Evolutionary conservation across 2,113 vertebrate species (phyloP).

Genomic region (Tyrannus savana): DNA sequence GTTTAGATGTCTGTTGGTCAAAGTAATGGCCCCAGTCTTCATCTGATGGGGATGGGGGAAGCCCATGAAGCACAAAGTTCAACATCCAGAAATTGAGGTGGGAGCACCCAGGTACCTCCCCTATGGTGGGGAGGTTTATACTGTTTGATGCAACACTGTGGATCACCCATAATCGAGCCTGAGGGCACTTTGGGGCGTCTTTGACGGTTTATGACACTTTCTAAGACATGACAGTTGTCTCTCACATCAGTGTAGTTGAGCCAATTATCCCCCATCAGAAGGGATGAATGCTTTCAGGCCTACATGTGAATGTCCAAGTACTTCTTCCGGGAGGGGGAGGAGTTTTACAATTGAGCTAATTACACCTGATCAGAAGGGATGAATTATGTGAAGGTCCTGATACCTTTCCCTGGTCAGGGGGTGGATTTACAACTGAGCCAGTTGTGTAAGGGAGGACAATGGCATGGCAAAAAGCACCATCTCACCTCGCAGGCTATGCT

Average conservation of each 20-base stretch:
- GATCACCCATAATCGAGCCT: not conserved
- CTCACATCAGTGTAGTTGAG: not conserved
- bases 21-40: not conserved
- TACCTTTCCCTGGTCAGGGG: too few relatives aligned
- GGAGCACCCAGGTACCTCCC: not conserved
- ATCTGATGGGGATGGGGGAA: too few relatives aligned
- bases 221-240: not conserved
- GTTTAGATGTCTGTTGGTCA: not conserved
- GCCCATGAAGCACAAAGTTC: not conserved
- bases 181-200: not conserved
- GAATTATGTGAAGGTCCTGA: not conserved
- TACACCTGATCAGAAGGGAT: not conserved
- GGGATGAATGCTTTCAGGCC: not conserved
- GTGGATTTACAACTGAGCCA: not conserved
- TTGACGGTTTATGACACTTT: not conserved
- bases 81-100: not conserved
- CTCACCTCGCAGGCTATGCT: not conserved
- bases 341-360: not conserved
- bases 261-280: not conserved
- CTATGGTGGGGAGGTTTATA: not conserved
- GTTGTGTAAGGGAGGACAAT: not conserved
- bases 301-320: accelerated
- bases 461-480: not conserved
- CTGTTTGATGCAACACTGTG: not conserved
- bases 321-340: not conserved